Evolutionary conservation across 2,113 vertebrate species (phyloP).

Genomic region (Ophthalmolycus amberensis): DNA sequence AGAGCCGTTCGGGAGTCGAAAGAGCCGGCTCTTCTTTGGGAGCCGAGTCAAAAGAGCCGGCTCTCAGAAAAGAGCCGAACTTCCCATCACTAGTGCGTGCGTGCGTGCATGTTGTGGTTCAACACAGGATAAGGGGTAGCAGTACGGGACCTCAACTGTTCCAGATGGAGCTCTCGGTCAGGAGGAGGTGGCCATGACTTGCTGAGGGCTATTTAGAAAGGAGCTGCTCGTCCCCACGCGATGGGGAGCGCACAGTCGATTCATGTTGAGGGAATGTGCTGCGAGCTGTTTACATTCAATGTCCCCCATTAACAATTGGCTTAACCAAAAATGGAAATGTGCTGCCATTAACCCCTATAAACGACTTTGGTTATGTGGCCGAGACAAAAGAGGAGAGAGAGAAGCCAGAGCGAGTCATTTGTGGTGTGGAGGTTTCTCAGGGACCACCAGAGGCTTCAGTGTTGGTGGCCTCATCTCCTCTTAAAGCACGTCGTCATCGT

Average conservation of each 20-base stretch:
- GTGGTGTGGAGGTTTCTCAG: slow-evolving; percentile 38
- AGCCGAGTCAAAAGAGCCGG: too few relatives aligned
- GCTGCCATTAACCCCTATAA: slow-evolving; percentile 48
- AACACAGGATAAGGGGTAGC: slow-evolving; percentile 57
- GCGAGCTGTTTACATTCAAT: slow-evolving; percentile 73
- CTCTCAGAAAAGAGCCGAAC: too few relatives aligned
- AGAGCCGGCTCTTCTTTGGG: too few relatives aligned
- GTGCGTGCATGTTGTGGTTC: slow-evolving; percentile 49
- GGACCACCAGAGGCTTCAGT: slow-evolving; percentile 39
- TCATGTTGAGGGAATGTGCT: slow-evolving; percentile 72
- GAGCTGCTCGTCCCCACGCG: slow-evolving; percentile 53
- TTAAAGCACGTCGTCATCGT: slow-evolving; percentile 4
- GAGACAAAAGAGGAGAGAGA: slow-evolving; percentile 22
- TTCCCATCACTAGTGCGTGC: too few relatives aligned
- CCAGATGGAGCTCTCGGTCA: slow-evolving; percentile 67
- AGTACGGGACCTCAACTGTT: slow-evolving; percentile 68
- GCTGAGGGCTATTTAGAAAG: slow-evolving; percentile 67
- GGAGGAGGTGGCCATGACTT: slow-evolving; percentile 57
- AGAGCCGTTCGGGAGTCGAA: too few relatives aligned
- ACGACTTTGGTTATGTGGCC: slow-evolving; percentile 55
- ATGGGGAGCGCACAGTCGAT: slow-evolving; percentile 50
- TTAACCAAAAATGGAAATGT: slow-evolving; percentile 60
- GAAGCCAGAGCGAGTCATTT: slow-evolving; percentile 46
- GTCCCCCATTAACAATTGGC: slow-evolving; percentile 66
- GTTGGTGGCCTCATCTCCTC: slow-evolving; percentile 45